Percentiles rank a stretch among this genome's conserved stretches.
Evolutionary conservation across 2,888 invertebrate genomes (phyloP).

Genomic region (Eupsilia transversa): DNA sequence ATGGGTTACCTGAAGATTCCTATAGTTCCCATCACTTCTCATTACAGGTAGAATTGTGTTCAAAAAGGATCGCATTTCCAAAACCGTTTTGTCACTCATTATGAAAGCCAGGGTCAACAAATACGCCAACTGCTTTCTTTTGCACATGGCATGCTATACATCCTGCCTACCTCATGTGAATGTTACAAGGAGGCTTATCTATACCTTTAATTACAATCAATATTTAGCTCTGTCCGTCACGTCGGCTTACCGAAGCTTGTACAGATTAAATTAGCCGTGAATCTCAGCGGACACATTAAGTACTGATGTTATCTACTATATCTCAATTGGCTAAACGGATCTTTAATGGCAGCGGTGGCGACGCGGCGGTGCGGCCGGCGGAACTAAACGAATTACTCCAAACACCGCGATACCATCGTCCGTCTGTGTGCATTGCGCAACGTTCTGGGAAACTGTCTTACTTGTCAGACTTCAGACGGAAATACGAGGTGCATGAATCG

Average conservation of each 20-base stretch:
- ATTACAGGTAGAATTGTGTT: not conserved
- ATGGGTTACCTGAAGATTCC: not conserved
- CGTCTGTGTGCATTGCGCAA: slow-evolving; percentile 48
- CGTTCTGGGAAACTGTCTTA: slow-evolving; percentile 68
- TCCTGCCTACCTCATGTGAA: slow-evolving; percentile 31
- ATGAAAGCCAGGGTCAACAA: not conserved
- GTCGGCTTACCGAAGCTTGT: slow-evolving; percentile 35
- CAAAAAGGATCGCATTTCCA: not conserved
- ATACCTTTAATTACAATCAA: slow-evolving; percentile 14
- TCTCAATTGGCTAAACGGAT: slow-evolving; percentile 59
- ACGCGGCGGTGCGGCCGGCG: slow-evolving; percentile 18
- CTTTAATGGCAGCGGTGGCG: slow-evolving; percentile 32
- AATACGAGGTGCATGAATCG: slow-evolving; percentile 54
- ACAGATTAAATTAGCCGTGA: slow-evolving; percentile 50
- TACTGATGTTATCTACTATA: slow-evolving; percentile 62
- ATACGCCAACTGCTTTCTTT: not conserved
- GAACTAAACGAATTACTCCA: slow-evolving; percentile 61
- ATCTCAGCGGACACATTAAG: slow-evolving; percentile 54
- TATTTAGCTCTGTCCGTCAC: slow-evolving; percentile 30
- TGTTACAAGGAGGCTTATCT: too few species aligned
- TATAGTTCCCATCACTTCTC: not conserved
- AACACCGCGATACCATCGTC: slow-evolving; percentile 59
- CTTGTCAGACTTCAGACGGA: slow-evolving; percentile 64
- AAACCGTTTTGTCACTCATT: not conserved
- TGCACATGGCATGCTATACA: not conserved